phyloP scores from a whole-genome alignment of 2,113 vertebrate species.

The Chaetodon auriga region DNA sequence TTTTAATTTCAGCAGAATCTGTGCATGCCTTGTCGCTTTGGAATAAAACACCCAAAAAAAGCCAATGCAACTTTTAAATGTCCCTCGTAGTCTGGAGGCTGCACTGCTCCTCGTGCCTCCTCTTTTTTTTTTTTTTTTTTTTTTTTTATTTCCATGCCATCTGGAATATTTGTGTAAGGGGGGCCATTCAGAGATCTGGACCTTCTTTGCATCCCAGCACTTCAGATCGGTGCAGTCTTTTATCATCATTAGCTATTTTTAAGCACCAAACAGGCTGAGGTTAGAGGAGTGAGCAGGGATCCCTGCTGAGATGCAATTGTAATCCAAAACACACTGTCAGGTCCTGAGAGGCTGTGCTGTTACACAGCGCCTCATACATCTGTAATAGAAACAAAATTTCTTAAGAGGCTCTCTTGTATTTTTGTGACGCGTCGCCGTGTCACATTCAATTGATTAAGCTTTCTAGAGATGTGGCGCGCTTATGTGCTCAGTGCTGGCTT shows the following conservation, averaged over 20 bases:
- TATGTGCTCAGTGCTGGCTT: constrained; percentile 57
- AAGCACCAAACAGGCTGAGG: constrained; percentile 53
- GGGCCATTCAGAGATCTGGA: constrained; percentile 40
- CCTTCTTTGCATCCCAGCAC: constrained; percentile 27
- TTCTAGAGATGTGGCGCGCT: constrained; percentile 47
- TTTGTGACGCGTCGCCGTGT: constrained; percentile 45
- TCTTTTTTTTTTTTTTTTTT: not conserved
- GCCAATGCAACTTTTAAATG: constrained; percentile 57
- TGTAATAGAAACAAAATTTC: constrained; percentile 60
- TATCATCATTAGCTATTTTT: constrained; percentile 64
- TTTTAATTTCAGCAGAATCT: not conserved
- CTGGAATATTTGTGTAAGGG: not conserved
- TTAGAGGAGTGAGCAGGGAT: constrained; percentile 52
- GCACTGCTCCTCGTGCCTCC: constrained; percentile 7
- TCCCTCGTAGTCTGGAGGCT: not conserved
- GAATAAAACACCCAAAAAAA: not conserved
- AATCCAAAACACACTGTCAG: constrained; percentile 63
- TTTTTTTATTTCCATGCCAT: not conserved
- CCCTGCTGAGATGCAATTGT: constrained; percentile 68
- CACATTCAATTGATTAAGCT: constrained; percentile 56
- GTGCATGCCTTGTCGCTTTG: not conserved
- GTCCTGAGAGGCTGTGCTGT: constrained; percentile 58
- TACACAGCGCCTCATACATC: constrained; percentile 50
- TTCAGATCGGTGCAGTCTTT: constrained; percentile 17
- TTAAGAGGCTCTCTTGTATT: constrained; percentile 45